Conservation (phyloP, 2,888 invertebrate genomes). For the Apomyelois bistriatella region DNA sequence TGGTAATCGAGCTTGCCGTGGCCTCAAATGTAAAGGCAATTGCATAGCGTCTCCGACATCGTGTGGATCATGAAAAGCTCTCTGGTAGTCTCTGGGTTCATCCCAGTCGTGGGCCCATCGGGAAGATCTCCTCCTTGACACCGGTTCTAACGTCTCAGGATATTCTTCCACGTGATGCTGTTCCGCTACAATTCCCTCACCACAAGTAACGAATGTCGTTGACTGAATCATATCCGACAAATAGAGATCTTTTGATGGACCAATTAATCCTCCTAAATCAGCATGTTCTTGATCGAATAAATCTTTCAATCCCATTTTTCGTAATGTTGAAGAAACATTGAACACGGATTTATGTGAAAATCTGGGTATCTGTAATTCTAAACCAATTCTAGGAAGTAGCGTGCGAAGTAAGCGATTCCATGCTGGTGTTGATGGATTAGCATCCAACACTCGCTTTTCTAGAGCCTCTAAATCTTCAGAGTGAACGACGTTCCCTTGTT, state of each 20-base stretch:
- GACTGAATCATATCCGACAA: conserved; percentile 92
- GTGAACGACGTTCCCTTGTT: conserved; percentile 89
- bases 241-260: conserved; percentile 87
- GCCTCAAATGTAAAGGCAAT: conserved; percentile 84
- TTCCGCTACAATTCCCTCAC: conserved; percentile 85
- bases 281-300: conserved; percentile 88
- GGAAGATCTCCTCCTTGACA: conserved; percentile 56
- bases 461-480: conserved; percentile 88
- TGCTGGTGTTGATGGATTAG: conserved; percentile 83
- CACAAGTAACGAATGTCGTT: conserved; percentile 91
- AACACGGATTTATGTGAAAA: conserved; percentile 91
- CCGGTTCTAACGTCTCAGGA: conserved; percentile 82
- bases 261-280: conserved; percentile 90
- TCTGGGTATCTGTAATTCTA: conserved; percentile 91
- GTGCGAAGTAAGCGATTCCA: conserved; percentile 88
- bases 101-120: conserved; percentile 74
- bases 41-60: conserved; percentile 73
- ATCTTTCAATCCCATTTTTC: conserved; percentile 89
- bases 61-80: conserved; percentile 84
- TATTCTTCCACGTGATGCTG: conserved; percentile 91
- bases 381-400: conserved; percentile 85
- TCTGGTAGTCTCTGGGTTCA: conserved; percentile 82
- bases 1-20: conserved; percentile 85
- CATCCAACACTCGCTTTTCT: conserved; percentile 84
- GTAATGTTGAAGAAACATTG: conserved; percentile 88